Percentiles rank a stretch among this genome's conserved stretches.
These are phyloP conservation scores for Girardia tigrina DNA, from an alignment of 2,888 invertebrate genomes.

Conservation along the genomic window DNA sequence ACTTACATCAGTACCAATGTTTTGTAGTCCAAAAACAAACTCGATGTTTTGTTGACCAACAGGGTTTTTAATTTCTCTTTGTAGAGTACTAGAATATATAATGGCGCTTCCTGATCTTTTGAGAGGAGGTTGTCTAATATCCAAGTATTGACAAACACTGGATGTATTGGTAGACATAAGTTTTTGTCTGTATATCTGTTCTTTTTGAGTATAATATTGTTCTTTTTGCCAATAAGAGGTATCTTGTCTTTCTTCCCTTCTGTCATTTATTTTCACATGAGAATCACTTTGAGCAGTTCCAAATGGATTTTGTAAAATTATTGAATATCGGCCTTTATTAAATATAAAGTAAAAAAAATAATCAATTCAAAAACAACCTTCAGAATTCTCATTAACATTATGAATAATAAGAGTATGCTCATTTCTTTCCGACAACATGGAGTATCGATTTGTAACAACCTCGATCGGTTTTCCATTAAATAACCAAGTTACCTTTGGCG, in stretches of 20 bases:
- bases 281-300: neutral
- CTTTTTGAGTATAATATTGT: neutral
- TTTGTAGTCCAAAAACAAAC: neutral
- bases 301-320: neutral
- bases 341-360: no score
- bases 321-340: no score
- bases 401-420: neutral
- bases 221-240: neutral
- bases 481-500: neutral
- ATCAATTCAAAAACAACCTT: no score
- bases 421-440: neutral
- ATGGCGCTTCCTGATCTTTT: slow-evolving; percentile 2
- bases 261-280: neutral
- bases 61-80: neutral
- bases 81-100: slow-evolving; percentile 1
- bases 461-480: neutral
- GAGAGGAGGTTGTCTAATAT: neutral
- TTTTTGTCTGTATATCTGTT: slow-evolving; percentile 6
- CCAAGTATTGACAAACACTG: neutral
- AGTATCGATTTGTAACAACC: neutral
- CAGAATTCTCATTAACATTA: neutral
- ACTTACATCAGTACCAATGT: neutral
- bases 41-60: neutral
- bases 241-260: neutral
- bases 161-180: neutral